A percentile compares a stretch with the other conserved stretches of the same genome.
phyloP scores from a whole-genome alignment of 2,888 invertebrate species.

The Plemyria rubiginata region DNA sequence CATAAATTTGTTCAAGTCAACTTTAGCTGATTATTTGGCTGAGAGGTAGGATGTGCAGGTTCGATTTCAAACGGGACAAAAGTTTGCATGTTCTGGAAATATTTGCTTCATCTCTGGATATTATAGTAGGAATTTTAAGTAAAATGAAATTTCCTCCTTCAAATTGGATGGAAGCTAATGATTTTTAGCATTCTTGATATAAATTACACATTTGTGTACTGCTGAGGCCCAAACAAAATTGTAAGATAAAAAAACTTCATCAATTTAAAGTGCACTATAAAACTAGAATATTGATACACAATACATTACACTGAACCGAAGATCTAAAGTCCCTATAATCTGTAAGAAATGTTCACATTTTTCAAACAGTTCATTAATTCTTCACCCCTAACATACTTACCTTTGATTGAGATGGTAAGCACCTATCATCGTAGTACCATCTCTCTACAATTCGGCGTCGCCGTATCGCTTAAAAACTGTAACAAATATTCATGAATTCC shows the following conservation, averaged over 20 bases:
- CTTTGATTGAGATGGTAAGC: slow-evolving; percentile 56
- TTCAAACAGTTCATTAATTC: slow-evolving; percentile 34
- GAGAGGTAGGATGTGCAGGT: neutral
- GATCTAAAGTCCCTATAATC: slow-evolving; percentile 10
- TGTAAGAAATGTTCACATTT: slow-evolving; percentile 17
- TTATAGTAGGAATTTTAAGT: neutral
- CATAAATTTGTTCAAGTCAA: neutral
- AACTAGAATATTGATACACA: neutral
- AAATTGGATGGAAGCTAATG: neutral
- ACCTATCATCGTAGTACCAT: slow-evolving; percentile 65
- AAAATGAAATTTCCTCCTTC: too few species aligned
- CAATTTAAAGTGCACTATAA: neutral
- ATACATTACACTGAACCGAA: slow-evolving; percentile 7
- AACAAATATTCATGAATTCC: slow-evolving; percentile 84
- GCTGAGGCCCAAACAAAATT: neutral
- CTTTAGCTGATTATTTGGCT: neutral
- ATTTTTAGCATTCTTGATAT: neutral
- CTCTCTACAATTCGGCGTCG: slow-evolving; percentile 68
- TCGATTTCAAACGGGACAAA: neutral
- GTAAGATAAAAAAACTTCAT: too few species aligned
- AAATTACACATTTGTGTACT: neutral
- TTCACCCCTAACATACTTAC: slow-evolving; percentile 65
- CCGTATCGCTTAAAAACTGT: slow-evolving; percentile 80
- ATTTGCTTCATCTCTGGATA: neutral
- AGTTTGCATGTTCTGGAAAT: neutral